These are phyloP conservation scores for Drosophila cognata DNA, from an alignment of 2,888 invertebrate species.

Conservation along the genomic window DNA sequence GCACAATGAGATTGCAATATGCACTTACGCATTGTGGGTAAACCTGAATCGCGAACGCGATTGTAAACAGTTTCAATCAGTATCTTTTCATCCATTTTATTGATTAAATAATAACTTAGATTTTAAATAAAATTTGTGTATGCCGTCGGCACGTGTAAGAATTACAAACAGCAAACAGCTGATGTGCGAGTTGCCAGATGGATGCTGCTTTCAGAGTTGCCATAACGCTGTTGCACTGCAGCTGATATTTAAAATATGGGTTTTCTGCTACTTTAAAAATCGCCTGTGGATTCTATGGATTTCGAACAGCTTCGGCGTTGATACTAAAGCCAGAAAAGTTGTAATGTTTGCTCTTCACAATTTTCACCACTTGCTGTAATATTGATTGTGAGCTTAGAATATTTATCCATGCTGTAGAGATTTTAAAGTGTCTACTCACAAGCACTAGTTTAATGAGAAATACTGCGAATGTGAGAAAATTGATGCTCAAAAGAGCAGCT, in stretches of 20 bases:
- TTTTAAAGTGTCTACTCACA: slow-evolving; percentile 86
- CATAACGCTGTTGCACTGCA: background rate
- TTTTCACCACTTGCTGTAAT: slow-evolving; percentile 89
- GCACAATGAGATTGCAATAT: background rate
- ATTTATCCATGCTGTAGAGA: background rate
- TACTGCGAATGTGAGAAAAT: slow-evolving; percentile 93
- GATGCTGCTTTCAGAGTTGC: slow-evolving; percentile 4
- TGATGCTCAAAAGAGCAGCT: slow-evolving; percentile 92
- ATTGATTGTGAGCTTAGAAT: slow-evolving; percentile 12
- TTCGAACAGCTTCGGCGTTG: slow-evolving; percentile 61
- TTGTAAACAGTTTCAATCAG: slow-evolving; percentile 62
- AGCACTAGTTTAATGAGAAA: slow-evolving; percentile 93
- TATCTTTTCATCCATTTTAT: slow-evolving; percentile 72
- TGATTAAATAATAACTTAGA: slow-evolving; percentile 14
- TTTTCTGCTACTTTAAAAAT: background rate
- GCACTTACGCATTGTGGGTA: slow-evolving; percentile 77
- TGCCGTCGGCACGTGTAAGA: slow-evolving; percentile 63
- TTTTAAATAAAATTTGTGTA: slow-evolving; percentile 8
- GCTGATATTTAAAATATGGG: slow-evolving; percentile 14
- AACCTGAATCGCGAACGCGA: slow-evolving; percentile 29
- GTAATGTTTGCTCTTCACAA: slow-evolving; percentile 87
- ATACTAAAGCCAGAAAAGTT: slow-evolving; percentile 77
- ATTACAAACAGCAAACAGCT: slow-evolving; percentile 41
- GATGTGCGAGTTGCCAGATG: slow-evolving; percentile 5
- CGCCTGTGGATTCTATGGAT: slow-evolving; percentile 37